Base-by-base conservation (phyloP, 2,113 vertebrate species). In the Ceuthmochares aereus region DNA sequence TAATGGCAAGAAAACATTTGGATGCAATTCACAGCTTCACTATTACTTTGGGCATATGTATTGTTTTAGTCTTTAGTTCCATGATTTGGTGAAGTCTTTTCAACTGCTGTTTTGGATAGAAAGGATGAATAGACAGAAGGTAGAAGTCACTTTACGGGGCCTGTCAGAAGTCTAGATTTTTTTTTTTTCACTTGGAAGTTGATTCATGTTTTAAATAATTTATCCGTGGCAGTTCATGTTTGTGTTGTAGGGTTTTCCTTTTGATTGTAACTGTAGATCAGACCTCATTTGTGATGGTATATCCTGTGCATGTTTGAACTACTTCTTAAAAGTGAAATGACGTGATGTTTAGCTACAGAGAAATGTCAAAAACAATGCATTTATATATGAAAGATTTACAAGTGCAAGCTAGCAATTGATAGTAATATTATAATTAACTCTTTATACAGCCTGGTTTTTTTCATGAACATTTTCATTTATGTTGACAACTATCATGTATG, bases 361-460 rank as follows among this genome's bases (percentile, higher is more conserved):
- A 75, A 94, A 96, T 37, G 88, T 97, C 95, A 95, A 90, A 97
- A 97, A 97, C 95, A 97, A 94, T 96, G 92, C 93, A 75, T 96
- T 96, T 96, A 75, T 97, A 67, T 96, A 92, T 67, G 82, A 88
- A 96, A 93, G 90, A 96, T 96, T 93, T 94, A 83, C 79, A 96
- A 95, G 92, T 2, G 2, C 73, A 90, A 96, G 95, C 92, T 90
- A 94, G 92, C 95, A 95, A 88, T 92, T 97, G 95, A 97, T 96
- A 97, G 79, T 91, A 95, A 97, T 97, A 97, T 96, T 96, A 75
- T 97, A 97, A 97, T 97, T 97, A 97, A 92, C 93, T 96, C 95
- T 96, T 96, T 96, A 67, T 95, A 86, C 87, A 93, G 88, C 85
- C 85, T 95, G 87, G 18, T 95, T 97, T 96, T 93, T 96, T 96